A percentile compares a stretch with the other conserved stretches of the same genome.
phyloP scores from a whole-genome alignment of 2,797 vertebrate genomes.

The Denticeps clupeoides region DNA sequence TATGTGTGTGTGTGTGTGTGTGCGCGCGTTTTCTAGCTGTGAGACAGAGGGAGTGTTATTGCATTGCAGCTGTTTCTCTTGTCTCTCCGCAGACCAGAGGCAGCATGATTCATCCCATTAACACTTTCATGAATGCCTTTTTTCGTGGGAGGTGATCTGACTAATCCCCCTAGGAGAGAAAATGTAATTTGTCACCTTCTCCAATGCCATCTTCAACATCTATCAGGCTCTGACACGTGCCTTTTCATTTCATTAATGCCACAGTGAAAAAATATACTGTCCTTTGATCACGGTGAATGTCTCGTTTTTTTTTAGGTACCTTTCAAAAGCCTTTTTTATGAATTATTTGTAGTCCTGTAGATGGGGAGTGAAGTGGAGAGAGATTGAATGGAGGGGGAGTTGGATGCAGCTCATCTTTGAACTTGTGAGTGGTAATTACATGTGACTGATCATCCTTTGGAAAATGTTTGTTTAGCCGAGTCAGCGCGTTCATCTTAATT shows the following conservation, averaged over 20 bases:
- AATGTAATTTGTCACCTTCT: not conserved
- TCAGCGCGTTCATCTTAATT: not conserved
- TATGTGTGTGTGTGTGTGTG: not conserved
- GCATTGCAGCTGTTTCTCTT: conserved; percentile 8
- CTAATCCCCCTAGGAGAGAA: not conserved
- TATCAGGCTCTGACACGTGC: not conserved
- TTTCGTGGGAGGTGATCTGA: no score
- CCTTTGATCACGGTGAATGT: no score
- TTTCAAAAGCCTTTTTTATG: no score
- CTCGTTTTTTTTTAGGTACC: no score
- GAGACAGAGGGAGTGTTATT: conserved; percentile 30
- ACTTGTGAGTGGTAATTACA: not conserved
- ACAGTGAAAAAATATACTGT: not conserved
- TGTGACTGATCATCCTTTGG: not conserved
- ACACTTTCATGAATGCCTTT: conserved; percentile 19
- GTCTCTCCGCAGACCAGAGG: conserved; percentile 16
- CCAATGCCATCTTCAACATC: not conserved
- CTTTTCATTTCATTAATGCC: not conserved
- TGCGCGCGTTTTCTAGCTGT: conserved; percentile 9
- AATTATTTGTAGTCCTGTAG: no score
- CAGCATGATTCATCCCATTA: conserved; percentile 30
- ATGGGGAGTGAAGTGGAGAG: conserved; percentile 7
- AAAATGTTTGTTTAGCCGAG: not conserved
- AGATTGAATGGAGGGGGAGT: not conserved
- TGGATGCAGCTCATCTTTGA: not conserved